A percentile compares a stretch with the other conserved stretches of the same genome.
These are phyloP conservation scores for Lateolabrax maculatus DNA, from an alignment of 2,797 vertebrate genomes.

Conservation along the genomic window DNA sequence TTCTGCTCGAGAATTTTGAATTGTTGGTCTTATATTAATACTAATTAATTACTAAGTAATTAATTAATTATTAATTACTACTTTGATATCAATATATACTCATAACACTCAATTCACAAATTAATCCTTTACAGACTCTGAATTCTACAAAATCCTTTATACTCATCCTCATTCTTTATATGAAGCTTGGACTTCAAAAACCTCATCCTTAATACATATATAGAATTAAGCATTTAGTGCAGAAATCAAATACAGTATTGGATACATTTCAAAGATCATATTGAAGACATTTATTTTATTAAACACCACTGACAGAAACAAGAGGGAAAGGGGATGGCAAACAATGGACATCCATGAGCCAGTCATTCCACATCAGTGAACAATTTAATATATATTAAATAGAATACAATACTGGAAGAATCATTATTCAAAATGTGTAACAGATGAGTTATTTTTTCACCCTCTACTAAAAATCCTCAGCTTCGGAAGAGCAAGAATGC, in stretches of 20 bases:
- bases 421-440: constrained; percentile 6
- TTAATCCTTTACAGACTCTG: constrained; percentile 9
- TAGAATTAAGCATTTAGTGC: background rate
- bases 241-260: background rate
- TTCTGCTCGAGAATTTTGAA: constrained; percentile 1
- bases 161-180: background rate
- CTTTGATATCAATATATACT: constrained; percentile 3
- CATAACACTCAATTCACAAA: background rate
- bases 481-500: background rate
- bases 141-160: constrained; percentile 12
- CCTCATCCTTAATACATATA: background rate
- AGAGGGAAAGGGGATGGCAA: background rate
- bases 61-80: too few relatives aligned
- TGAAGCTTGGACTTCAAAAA: background rate
- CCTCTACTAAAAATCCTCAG: background rate
- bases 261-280: background rate
- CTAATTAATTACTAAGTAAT: too few relatives aligned
- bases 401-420: background rate
- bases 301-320: background rate
- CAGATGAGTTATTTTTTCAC: background rate
- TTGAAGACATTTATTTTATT: background rate
- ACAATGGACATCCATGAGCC: background rate
- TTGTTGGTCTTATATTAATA: background rate
- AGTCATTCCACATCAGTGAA: background rate
- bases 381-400: background rate